Evolutionary conservation across 2,797 vertebrate genomes (phyloP), one percentile per base, ranked within the genome.

Genomic region (Falco berigora): DNA sequence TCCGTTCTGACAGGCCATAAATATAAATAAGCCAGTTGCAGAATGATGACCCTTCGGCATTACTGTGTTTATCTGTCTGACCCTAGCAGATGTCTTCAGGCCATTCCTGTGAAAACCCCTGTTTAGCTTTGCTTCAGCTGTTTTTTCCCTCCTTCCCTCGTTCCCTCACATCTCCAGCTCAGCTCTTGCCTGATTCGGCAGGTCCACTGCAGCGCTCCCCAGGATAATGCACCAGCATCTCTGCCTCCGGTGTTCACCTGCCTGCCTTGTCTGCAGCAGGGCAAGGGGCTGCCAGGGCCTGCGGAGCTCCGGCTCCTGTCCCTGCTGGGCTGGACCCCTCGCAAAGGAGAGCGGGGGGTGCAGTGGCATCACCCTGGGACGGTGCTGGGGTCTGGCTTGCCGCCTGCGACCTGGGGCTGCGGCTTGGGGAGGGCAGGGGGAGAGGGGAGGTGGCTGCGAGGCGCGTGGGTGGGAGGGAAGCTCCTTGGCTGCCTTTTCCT

Each of bases 311-410:
- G 2, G 25, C 56, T 76, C n/a, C 69, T 71, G 46, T 3, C 2
- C 11, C 40, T 14, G 25, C 40, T 3, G 25, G 40, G 52, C 34
- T 59, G 59, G 66, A 50, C 27, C 32, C 47, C 47, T 81, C 5
- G 4, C 12, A 4, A 21, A 38, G 62, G 61, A 32, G 76, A 34
- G 24, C 1, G 2, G 21, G 8, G 7, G 28, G 44, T 2, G 32
- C 1, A 12, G 38, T 52, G 68, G n/a, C 9, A 38, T 40, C 40
- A 0, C 28, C 22, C 2, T 1, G 25, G 83, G 71, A 16, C 0
- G 1, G 27, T 24, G 40, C 42, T 55, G 21, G 55, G n/a, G 53
- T 46, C 58, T 16, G 56, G 46, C 50, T 25, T 22, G 13, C 13
- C 2, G 8, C 17, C 68, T 18, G 52, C 32, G 23, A 19, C 27